These are phyloP conservation scores for Sarcophaga bullata DNA, from an alignment of 1,140 invertebrate genomes.

Conservation along the genomic window DNA sequence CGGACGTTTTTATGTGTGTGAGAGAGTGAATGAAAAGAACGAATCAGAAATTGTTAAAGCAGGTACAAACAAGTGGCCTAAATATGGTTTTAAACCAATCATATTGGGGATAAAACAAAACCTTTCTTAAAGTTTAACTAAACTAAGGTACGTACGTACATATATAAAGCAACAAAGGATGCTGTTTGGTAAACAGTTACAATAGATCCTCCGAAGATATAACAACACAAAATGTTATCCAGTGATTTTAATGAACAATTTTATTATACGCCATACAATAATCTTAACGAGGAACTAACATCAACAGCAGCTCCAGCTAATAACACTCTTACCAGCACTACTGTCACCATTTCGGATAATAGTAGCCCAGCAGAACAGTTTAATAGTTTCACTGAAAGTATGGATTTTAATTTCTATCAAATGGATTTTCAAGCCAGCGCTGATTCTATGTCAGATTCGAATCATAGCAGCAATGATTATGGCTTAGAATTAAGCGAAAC, in stretches of 20 bases:
- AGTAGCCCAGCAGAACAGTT: not conserved
- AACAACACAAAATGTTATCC: slow-evolving; percentile 37
- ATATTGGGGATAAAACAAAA: not conserved
- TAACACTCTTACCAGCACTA: not conserved
- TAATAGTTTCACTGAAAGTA: not conserved
- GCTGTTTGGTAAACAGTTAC: not conserved
- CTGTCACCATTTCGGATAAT: not conserved
- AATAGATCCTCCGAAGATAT: not conserved
- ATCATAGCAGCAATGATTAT: slow-evolving; percentile 25
- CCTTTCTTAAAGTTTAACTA: not conserved
- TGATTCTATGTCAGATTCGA: slow-evolving; percentile 33
- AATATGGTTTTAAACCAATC: not conserved
- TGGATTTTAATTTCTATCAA: slow-evolving; percentile 29
- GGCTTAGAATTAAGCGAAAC: not conserved
- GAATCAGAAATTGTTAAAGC: slow-evolving; percentile 21
- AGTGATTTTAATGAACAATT: slow-evolving; percentile 43
- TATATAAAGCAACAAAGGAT: slow-evolving; percentile 29
- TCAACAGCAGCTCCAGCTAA: not conserved
- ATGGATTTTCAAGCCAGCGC: not conserved
- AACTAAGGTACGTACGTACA: not conserved
- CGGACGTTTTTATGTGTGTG: not conserved
- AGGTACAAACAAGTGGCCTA: slow-evolving; percentile 23
- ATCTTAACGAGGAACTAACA: not conserved
- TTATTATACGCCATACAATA: not conserved
- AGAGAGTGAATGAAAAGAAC: not conserved